Evolutionary conservation across 2,888 invertebrate species (phyloP).

Genomic region (Oscheius onirici): DNA sequence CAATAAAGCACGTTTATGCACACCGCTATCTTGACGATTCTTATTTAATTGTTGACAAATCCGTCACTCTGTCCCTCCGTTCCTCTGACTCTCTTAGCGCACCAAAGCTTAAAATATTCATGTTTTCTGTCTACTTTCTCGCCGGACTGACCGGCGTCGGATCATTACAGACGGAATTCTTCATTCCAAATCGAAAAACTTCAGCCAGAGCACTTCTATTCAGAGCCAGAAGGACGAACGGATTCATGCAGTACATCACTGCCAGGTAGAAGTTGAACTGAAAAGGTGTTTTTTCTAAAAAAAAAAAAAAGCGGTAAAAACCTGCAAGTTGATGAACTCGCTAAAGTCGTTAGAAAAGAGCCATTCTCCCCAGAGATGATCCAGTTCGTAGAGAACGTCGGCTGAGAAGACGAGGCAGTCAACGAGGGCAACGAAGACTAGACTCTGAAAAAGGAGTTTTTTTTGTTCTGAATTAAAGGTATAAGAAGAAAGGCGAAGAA

Average conservation of each 20-base stretch:
- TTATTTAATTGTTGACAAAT: too few species aligned
- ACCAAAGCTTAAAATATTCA: too few species aligned
- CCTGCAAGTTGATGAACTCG: not conserved
- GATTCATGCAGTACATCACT: slow-evolving; percentile 4
- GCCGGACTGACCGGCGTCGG: not conserved
- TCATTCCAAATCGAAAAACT: not conserved
- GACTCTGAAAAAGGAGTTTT: not conserved
- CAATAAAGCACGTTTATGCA: too few species aligned
- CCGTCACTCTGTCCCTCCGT: too few species aligned
- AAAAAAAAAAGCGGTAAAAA: not conserved
- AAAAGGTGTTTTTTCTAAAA: not conserved
- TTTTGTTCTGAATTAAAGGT: not conserved
- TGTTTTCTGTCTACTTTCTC: too few species aligned
- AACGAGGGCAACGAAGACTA: slow-evolving; percentile 6
- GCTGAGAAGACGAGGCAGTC: slow-evolving; percentile 12
- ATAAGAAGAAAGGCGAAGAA: not conserved
- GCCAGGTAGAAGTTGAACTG: slow-evolving; percentile 9
- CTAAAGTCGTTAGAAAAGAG: not conserved
- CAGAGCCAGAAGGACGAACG: not conserved
- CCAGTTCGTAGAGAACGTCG: slow-evolving; percentile 12
- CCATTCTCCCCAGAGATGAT: not conserved
- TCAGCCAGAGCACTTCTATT: not conserved
- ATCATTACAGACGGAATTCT: not conserved
- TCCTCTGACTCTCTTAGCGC: too few species aligned
- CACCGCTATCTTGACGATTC: too few species aligned